Percentiles rank a stretch among this genome's conserved stretches.
Evolutionary conservation across 2,797 vertebrate genomes (phyloP).

Genomic region (Cossypha caffra): DNA sequence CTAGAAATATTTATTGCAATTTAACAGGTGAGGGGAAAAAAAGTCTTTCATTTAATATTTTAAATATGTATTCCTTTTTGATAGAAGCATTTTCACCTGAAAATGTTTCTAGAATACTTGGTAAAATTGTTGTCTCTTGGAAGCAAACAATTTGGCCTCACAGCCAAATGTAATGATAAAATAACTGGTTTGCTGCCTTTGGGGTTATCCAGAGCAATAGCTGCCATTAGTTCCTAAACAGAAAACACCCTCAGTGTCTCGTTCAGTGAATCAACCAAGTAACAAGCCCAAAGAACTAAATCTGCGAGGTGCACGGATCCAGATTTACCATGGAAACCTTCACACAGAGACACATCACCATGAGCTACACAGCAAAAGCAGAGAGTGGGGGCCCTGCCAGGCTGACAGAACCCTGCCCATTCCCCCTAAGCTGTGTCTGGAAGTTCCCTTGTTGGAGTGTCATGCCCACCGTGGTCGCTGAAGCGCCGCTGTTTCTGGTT

Average conservation of each 20-base stretch:
- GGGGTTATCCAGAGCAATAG: background rate
- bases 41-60: background rate
- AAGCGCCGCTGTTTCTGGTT: constrained; percentile 91
- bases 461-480: constrained; percentile 88
- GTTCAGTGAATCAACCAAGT: background rate
- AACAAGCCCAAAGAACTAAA: background rate
- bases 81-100: background rate
- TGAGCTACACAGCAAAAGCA: background rate
- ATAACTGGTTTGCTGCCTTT: background rate
- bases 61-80: background rate
- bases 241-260: background rate
- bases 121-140: background rate
- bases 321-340: background rate
- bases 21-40: background rate
- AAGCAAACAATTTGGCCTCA: background rate
- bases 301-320: background rate
- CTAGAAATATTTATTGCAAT: background rate
- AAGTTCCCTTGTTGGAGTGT: constrained; percentile 78
- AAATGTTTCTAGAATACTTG: background rate
- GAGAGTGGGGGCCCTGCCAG: constrained; percentile 11
- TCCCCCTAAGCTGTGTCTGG: constrained; percentile 63
- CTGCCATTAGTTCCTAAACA: background rate
- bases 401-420: constrained; percentile 73
- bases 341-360: background rate
- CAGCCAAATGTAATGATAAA: background rate